Evolutionary conservation across 2,888 invertebrate species (phyloP).

Genomic region (Drosophila lutescens): DNA sequence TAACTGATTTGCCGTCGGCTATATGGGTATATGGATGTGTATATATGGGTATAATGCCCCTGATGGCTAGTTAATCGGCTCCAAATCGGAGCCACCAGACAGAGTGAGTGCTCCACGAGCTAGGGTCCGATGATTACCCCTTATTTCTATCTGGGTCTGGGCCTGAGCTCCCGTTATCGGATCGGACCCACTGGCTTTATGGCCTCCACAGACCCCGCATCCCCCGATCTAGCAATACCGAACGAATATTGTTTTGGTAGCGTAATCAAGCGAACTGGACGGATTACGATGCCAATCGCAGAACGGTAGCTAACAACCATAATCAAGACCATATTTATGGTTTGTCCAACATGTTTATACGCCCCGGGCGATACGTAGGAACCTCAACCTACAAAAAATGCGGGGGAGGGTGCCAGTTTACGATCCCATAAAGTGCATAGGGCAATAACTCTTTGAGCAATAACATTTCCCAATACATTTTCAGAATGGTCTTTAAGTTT

Average conservation of each 20-base stretch:
- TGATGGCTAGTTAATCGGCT: constrained; percentile 9
- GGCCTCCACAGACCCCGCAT: neutral
- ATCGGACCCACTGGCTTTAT: constrained; percentile 9
- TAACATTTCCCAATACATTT: neutral
- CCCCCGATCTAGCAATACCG: neutral
- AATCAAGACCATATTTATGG: constrained; percentile 71
- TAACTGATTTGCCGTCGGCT: constrained; percentile 30
- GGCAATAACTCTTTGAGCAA: constrained; percentile 17
- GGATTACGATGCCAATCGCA: constrained; percentile 72
- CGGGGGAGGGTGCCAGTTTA: constrained; percentile 9
- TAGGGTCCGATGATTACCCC: neutral
- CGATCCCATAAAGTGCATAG: constrained; percentile 41
- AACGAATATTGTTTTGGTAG: constrained; percentile 32
- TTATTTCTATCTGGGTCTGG: constrained; percentile 2
- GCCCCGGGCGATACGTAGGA: constrained; percentile 28
- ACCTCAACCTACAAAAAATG: no score
- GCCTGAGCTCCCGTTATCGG: neutral
- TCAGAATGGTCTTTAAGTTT: neutral
- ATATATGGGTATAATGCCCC: no score
- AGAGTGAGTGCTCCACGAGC: constrained; percentile 1
- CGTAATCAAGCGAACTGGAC: constrained; percentile 54
- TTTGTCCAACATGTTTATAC: constrained; percentile 51
- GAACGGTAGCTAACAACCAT: constrained; percentile 73
- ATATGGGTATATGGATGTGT: no score
- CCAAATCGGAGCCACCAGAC: constrained; percentile 13